phyloP scores from a whole-genome alignment of 1,140 invertebrate species.

The Sesamia nonagrioides region DNA sequence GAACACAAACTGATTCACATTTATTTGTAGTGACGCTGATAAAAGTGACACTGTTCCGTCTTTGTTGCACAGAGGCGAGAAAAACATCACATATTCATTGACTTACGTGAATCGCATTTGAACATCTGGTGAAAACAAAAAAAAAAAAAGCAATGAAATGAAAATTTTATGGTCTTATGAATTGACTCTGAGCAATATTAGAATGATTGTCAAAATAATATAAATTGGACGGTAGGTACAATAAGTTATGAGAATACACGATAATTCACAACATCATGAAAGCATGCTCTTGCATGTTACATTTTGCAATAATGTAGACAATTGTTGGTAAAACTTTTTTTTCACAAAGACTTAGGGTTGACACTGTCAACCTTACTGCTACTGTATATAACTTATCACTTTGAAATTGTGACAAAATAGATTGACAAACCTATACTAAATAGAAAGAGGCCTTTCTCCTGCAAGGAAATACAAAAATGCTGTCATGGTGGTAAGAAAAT shows the following conservation, averaged over 20 bases:
- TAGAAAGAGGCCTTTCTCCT: no score
- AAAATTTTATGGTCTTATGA: neutral
- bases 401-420: neutral
- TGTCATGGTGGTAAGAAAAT: no score
- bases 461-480: neutral
- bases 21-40: neutral
- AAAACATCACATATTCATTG: neutral
- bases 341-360: no score
- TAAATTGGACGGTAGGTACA: no score
- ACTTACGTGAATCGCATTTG: slow-evolving; percentile 7
- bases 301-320: no score
- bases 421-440: neutral
- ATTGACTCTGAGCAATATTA: neutral
- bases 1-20: slow-evolving; percentile 4
- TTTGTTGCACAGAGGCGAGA: neutral
- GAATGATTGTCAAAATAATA: no score
- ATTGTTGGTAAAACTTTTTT: no score
- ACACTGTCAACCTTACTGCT: no score
- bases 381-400: no score
- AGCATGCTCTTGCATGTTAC: no score
- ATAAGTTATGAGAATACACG: no score
- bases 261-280: no score
- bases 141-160: neutral
- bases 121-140: neutral
- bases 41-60: neutral